Conservation (phyloP, 2,888 invertebrate species). For the Drepana falcataria region DNA sequence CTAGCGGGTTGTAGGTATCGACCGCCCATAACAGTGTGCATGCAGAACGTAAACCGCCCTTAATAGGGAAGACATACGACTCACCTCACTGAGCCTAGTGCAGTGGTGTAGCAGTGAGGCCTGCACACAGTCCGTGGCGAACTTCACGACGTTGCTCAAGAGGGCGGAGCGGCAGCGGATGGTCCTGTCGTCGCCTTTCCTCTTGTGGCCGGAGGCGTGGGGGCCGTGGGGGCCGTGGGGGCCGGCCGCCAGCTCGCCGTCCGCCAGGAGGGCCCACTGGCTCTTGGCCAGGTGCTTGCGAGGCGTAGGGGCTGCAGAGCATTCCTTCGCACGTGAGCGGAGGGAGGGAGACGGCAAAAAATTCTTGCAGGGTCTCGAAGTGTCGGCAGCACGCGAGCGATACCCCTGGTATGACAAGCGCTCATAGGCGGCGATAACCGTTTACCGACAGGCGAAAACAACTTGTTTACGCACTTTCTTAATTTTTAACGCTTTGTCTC, state of each 20-base stretch:
- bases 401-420: too few species aligned
- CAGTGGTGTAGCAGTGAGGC: conserved; percentile 71
- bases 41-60: background rate
- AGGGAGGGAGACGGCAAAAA: too few species aligned
- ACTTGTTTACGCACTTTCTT: too few species aligned
- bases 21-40: too few species aligned
- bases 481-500: too few species aligned
- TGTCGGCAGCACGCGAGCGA: too few species aligned
- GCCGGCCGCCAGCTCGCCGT: conserved; percentile 2
- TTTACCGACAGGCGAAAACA: too few species aligned
- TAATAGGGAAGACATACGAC: conserved; percentile 2
- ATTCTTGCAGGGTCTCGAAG: too few species aligned
- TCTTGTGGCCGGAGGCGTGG: too few species aligned
- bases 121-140: conserved; percentile 66
- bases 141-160: conserved; percentile 58
- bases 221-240: too few species aligned
- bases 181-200: conserved; percentile 31
- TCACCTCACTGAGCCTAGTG: conserved; percentile 73
- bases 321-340: background rate
- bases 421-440: too few species aligned
- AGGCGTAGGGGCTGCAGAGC: conserved; percentile 41
- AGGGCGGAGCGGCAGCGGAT: conserved; percentile 52
- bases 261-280: conserved; percentile 38
- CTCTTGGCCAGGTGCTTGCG: conserved; percentile 54
- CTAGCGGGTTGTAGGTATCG: too few species aligned